Base-by-base conservation (phyloP, 2,797 vertebrate species). In the Enoplosus armatus region DNA sequence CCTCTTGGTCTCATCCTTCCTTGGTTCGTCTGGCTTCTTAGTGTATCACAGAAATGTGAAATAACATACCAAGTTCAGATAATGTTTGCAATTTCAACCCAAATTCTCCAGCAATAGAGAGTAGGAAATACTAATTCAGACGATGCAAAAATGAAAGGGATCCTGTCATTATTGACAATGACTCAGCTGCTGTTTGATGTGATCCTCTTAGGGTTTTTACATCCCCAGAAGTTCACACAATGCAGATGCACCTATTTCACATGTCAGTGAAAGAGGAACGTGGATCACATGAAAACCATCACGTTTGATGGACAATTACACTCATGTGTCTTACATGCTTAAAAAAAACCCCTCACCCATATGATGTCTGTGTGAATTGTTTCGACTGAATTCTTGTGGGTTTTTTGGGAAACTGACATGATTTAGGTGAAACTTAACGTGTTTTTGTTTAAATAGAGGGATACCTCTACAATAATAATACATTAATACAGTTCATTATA, bases 191-290 rank as follows among this genome's bases (percentile, higher is more conserved):
- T 55, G 26, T 75, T 68, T 84, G 53, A 74, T 69, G 66, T 64
- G 33, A 84, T 45, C 4, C n/a, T 39, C 9, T 39, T 2, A 14
- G 27, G 24, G 29, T 56, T 87, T 77, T 83, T 54, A 55, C 39
- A 63, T 73, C 45, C 12, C 48, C 65, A 77, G 63, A 75, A 72
- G 67, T 54, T 72, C 58, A 51, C 63, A 61, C 55, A 5, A 26
- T 53, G 18, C 55, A 75, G 71, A 56, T 53, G 47, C 54, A 70
- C 55, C 4, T 29, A 56, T 87, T 87, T 85, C 69, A 58, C 39
- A 14, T 51, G 2, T 51, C 27, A 6, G 15, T 55, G 75, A 88
- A 90, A 90, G 86, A 84, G 84, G 75, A 92, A 90, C 26, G 4
- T 5, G 5, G 39, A 10, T 87, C 48, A 70, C 45, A 53, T 74